A percentile compares a stretch with the other conserved stretches of the same genome.
Conservation (phyloP, 2,888 invertebrate genomes). For the Noctua pronuba region DNA sequence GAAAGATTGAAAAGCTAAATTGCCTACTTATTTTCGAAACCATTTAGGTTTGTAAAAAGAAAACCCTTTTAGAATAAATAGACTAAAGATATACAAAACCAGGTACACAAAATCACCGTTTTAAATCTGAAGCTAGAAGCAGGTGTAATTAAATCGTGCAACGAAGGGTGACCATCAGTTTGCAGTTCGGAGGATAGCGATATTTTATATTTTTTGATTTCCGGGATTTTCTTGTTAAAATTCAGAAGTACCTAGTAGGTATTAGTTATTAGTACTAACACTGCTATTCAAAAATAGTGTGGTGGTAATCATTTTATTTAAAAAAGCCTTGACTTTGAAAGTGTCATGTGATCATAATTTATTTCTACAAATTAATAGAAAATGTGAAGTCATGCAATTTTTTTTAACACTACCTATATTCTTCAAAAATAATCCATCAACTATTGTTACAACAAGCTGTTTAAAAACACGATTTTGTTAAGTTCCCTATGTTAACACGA, state of each 20-base stretch:
- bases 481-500: background rate
- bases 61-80: conserved; percentile 35
- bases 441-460: background rate
- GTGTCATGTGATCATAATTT: background rate
- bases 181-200: conserved; percentile 13
- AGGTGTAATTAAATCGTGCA: conserved; percentile 70
- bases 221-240: background rate
- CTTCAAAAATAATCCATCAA: background rate
- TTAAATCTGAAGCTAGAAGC: conserved; percentile 63
- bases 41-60: background rate
- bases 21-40: background rate
- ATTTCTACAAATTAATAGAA: background rate
- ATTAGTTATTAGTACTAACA: background rate
- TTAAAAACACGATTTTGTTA: background rate
- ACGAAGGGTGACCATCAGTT: conserved; percentile 53
- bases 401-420: background rate
- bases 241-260: background rate
- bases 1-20: background rate
- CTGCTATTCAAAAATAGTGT: background rate
- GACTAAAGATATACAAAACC: conserved; percentile 30
- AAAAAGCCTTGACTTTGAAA: background rate
- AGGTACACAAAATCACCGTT: conserved; percentile 61
- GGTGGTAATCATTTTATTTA: too few species aligned
- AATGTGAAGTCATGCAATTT: background rate
- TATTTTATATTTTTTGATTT: background rate